Evolutionary conservation across 1,140 invertebrate genomes (phyloP).

Genomic region (Eriocheir sinensis): DNA sequence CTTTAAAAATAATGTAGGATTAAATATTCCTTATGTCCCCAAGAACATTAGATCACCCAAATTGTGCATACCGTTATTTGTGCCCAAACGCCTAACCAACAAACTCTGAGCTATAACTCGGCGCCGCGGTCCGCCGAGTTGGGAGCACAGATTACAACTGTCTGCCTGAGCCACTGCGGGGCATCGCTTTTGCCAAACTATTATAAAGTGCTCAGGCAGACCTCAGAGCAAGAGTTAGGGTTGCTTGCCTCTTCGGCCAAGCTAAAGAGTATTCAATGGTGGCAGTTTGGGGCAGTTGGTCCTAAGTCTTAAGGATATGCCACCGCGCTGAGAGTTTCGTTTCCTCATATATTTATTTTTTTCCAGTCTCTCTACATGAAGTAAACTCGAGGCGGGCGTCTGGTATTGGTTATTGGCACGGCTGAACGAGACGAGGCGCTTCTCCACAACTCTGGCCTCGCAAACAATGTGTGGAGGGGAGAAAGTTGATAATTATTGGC

Average conservation of each 20-base stretch:
- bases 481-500: slow-evolving; percentile 73
- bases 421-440: slow-evolving; percentile 18
- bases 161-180: neutral
- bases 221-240: slow-evolving; percentile 33
- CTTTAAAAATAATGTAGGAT: slow-evolving; percentile 26
- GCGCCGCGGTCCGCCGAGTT: neutral
- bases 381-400: slow-evolving; percentile 50
- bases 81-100: neutral
- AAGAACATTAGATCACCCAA: slow-evolving; percentile 16
- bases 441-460: slow-evolving; percentile 57
- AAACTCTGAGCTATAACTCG: neutral
- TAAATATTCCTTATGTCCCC: neutral
- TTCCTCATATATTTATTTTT: neutral
- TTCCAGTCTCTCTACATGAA: slow-evolving; percentile 26
- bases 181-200: slow-evolving; percentile 33
- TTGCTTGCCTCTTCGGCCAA: slow-evolving; percentile 26
- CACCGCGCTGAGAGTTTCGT: slow-evolving; percentile 14
- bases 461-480: slow-evolving; percentile 66
- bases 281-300: slow-evolving; percentile 54
- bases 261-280: slow-evolving; percentile 66
- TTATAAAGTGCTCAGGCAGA: slow-evolving; percentile 60
- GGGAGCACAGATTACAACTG: slow-evolving; percentile 13
- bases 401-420: slow-evolving; percentile 65
- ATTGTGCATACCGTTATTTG: slow-evolving; percentile 13
- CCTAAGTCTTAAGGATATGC: slow-evolving; percentile 41